Evolutionary conservation across 2,113 vertebrate genomes (phyloP).

Genomic region (Circaetus cinerascens): DNA sequence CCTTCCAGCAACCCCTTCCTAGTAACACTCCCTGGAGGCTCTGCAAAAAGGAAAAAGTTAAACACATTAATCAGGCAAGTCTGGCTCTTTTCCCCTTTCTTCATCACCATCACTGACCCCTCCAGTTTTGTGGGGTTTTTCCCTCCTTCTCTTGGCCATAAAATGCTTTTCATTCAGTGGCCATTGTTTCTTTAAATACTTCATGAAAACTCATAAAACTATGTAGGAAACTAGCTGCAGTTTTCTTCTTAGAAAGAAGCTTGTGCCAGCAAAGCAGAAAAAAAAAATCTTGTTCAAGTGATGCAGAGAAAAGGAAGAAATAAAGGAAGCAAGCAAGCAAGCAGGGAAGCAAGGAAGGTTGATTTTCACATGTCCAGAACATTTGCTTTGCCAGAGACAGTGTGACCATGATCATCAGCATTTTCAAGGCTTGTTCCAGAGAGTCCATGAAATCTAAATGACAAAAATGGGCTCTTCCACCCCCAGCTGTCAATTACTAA

Average conservation of each 20-base stretch:
- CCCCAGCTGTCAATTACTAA: background rate
- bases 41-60: background rate
- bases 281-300: background rate
- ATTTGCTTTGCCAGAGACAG: background rate
- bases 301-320: background rate
- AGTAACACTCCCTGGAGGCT: background rate
- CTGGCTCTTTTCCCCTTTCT: background rate
- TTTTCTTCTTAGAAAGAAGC: conserved; percentile 5
- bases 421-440: background rate
- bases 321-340: background rate
- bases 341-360: background rate
- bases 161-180: background rate
- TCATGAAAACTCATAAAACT: background rate
- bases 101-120: background rate
- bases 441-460: background rate
- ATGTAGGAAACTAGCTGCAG: background rate
- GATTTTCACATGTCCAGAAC: background rate
- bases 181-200: conserved; percentile 19
- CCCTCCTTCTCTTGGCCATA: background rate
- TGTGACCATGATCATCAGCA: background rate
- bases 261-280: background rate
- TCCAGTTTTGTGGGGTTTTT: background rate
- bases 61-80: background rate
- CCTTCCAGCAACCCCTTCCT: background rate
- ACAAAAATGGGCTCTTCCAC: background rate